These are phyloP conservation scores for Xanthostigma xanthostigma DNA, from an alignment of 2,888 invertebrate genomes.

Conservation along the genomic window DNA sequence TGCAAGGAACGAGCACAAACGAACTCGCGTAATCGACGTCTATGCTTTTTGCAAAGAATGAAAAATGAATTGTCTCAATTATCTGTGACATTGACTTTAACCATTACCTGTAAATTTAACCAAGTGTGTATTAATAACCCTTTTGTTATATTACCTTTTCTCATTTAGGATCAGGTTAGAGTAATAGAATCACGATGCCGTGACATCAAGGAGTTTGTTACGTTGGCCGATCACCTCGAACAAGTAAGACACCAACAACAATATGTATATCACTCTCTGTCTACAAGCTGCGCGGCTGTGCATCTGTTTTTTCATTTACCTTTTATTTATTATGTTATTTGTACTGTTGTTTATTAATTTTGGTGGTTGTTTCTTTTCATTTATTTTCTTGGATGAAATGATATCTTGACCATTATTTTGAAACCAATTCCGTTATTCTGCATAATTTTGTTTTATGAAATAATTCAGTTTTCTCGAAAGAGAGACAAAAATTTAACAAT, in stretches of 20 bases:
- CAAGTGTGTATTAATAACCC: conserved; percentile 3
- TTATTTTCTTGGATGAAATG: not conserved
- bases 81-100: not conserved
- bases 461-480: too few species aligned
- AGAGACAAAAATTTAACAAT: too few species aligned
- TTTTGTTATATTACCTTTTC: conserved; percentile 4
- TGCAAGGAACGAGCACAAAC: too few species aligned
- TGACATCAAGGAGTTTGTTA: conserved; percentile 57
- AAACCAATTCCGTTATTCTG: too few species aligned
- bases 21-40: too few species aligned
- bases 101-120: not conserved
- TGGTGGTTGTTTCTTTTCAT: conserved; percentile 1
- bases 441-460: too few species aligned
- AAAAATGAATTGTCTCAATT: not conserved
- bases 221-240: conserved; percentile 64
- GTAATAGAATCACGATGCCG: conserved; percentile 53
- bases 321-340: not conserved
- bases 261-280: too few species aligned
- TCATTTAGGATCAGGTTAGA: conserved; percentile 58
- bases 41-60: too few species aligned
- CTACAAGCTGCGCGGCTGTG: too few species aligned
- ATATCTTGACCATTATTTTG: not conserved
- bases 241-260: conserved; percentile 49
- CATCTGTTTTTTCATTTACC: too few species aligned
- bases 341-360: not conserved